A percentile compares a stretch with the other conserved stretches of the same genome.
Conservation (phyloP, 2,797 vertebrate genomes). For the Oryzias dopingdopingensis region DNA sequence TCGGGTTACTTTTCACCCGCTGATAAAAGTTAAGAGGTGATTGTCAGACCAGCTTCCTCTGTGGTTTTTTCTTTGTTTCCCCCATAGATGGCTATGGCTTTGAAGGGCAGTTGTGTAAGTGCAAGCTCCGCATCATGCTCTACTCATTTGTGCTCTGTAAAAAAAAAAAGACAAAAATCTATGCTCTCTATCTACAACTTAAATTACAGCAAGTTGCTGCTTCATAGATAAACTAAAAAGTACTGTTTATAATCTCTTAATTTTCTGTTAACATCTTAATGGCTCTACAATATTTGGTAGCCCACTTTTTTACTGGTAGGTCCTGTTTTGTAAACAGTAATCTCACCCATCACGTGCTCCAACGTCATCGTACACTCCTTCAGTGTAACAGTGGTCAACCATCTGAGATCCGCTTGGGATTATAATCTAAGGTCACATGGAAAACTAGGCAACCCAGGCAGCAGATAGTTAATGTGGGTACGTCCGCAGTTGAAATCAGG, state of each 20-base stretch:
- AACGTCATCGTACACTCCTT: slow-evolving; percentile 38
- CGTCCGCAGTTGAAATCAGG: slow-evolving; percentile 40
- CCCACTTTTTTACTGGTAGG: slow-evolving; percentile 38
- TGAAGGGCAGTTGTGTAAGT: slow-evolving; percentile 75
- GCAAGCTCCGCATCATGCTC: slow-evolving; percentile 67
- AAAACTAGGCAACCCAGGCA: slow-evolving; percentile 73
- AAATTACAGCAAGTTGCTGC: slow-evolving; percentile 41
- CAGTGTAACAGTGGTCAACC: slow-evolving; percentile 51
- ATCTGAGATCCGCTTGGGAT: slow-evolving; percentile 45
- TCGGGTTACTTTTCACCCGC: slow-evolving; percentile 61
- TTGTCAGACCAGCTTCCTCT: slow-evolving; percentile 80
- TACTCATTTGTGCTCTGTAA: slow-evolving; percentile 66
- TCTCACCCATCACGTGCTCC: slow-evolving; percentile 21
- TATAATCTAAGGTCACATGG: slow-evolving; percentile 72
- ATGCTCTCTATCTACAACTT: slow-evolving; percentile 31
- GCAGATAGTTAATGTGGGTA: slow-evolving; percentile 60
- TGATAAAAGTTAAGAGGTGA: slow-evolving; percentile 72
- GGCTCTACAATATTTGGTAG: slow-evolving; percentile 61
- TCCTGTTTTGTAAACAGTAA: slow-evolving; percentile 47
- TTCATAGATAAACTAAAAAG: slow-evolving; percentile 51
- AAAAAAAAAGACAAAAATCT: slow-evolving; percentile 34
- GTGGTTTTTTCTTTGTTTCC: slow-evolving; percentile 70
- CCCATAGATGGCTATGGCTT: slow-evolving; percentile 82
- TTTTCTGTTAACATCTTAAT: slow-evolving; percentile 43
- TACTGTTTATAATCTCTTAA: slow-evolving; percentile 36